phyloP scores from a whole-genome alignment of 2,113 vertebrate genomes.

The Cebus imitator region DNA sequence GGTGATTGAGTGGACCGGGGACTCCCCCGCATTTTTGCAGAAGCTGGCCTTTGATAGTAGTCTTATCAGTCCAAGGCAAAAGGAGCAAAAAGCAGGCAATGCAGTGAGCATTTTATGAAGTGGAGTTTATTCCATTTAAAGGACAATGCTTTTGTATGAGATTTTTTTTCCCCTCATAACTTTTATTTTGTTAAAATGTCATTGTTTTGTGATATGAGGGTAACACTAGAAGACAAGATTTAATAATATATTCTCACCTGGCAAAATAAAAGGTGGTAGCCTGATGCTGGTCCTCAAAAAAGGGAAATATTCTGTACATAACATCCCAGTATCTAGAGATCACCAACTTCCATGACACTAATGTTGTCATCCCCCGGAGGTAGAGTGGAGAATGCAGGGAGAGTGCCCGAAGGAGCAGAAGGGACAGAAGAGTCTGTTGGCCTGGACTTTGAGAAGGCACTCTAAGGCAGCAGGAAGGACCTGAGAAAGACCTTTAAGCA shows the following conservation, averaged over 20 bases:
- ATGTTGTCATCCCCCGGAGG: neutral
- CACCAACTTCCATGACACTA: neutral
- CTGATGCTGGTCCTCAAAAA: neutral
- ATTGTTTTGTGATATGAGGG: neutral
- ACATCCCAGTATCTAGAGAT: neutral
- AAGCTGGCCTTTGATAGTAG: neutral
- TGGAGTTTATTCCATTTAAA: neutral
- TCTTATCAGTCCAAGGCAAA: neutral
- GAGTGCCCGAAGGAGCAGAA: accelerated
- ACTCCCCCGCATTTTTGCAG: neutral
- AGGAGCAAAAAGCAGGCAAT: neutral
- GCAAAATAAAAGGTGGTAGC: neutral
- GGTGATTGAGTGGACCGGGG: neutral
- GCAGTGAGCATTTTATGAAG: neutral
- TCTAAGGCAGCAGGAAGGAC: neutral
- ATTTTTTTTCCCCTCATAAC: neutral
- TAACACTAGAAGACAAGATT: neutral
- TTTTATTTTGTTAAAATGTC: neutral
- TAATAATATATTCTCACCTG: neutral
- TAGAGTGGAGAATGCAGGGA: neutral
- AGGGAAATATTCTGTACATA: neutral
- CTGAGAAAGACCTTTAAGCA: neutral
- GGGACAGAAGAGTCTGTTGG: neutral
- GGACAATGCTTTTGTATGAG: neutral
- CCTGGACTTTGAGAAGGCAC: neutral